A percentile compares a stretch with the other conserved stretches of the same genome.
Evolutionary conservation across 53 echinoderm and acorn worm genomes (phyloP).

Genomic region (Paelopatides confundens): DNA sequence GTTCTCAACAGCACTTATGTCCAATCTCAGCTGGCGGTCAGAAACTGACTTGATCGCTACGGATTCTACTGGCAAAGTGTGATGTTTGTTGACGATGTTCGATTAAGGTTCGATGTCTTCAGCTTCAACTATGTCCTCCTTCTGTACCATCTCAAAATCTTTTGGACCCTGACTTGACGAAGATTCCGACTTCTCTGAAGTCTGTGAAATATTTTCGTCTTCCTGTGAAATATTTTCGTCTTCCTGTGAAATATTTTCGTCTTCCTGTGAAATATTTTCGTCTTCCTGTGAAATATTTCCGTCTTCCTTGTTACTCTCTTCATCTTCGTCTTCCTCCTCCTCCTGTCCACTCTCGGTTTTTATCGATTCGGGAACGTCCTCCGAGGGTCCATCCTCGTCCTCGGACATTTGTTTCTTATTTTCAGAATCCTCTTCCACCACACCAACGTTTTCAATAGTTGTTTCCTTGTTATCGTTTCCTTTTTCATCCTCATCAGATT

Average conservation of each 20-base stretch:
- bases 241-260: too few relatives aligned
- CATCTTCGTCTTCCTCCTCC: neutral
- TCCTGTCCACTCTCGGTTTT: neutral
- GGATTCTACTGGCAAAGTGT: neutral
- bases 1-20: neutral
- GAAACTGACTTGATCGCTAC: neutral
- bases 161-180: conserved; percentile 71
- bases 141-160: conserved; percentile 90
- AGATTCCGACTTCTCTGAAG: conserved; percentile 63
- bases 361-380: neutral
- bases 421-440: neutral
- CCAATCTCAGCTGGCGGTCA: neutral
- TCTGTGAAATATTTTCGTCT: conserved; percentile 30
- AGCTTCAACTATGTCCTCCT: conserved; percentile 61
- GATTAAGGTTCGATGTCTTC: neutral
- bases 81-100: neutral
- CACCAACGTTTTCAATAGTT: conserved; percentile 44
- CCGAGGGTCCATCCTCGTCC: conserved; percentile 41
- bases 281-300: conserved; percentile 29
- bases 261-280: conserved; percentile 26
- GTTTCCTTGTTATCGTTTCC: neutral
- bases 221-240: conserved; percentile 36
- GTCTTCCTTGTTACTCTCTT: conserved; percentile 4
- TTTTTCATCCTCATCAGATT: conserved; percentile 18
- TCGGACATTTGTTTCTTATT: conserved; percentile 24